A percentile compares a stretch with the other conserved stretches of the same genome.
Evolutionary conservation across 92 coral and sea anemone species (phyloP).

Genomic region (Zoanthus sansibaricus): DNA sequence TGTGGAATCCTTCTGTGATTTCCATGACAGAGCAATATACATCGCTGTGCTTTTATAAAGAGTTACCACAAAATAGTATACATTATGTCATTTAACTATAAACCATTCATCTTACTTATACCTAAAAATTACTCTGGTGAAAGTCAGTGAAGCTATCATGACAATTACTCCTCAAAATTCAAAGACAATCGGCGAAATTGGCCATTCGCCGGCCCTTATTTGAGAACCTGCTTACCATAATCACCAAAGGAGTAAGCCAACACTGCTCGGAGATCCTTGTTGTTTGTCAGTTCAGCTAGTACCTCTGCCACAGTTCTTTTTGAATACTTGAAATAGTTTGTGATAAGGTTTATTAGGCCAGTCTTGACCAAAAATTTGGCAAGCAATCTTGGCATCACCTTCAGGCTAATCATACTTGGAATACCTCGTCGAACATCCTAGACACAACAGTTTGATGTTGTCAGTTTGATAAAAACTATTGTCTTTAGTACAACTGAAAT

Average conservation of each 20-base stretch:
- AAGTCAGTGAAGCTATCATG: no score
- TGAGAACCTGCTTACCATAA: conserved; percentile 64
- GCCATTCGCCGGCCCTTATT: no score
- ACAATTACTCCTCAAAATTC: no score
- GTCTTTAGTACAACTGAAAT: not conserved
- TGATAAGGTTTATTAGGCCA: conserved; percentile 83
- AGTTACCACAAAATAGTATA: no score
- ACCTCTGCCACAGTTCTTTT: conserved; percentile 77
- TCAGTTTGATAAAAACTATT: not conserved
- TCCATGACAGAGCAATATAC: no score
- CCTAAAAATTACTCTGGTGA: no score
- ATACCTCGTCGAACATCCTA: conserved; percentile 76
- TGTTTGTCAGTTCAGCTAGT: conserved; percentile 80
- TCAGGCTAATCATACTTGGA: conserved; percentile 67
- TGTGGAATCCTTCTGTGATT: no score
- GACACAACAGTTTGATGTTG: not conserved
- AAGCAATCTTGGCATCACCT: conserved; percentile 79
- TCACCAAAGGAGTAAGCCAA: conserved; percentile 93
- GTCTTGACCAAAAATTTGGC: conserved; percentile 74
- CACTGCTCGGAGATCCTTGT: conserved; percentile 88
- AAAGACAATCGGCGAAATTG: no score
- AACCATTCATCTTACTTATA: no score
- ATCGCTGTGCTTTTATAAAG: no score
- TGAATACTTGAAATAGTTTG: conserved; percentile 88
- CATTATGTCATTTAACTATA: no score